Base-by-base conservation (phyloP, 2,797 vertebrate genomes). In the Labroides dimidiatus region DNA sequence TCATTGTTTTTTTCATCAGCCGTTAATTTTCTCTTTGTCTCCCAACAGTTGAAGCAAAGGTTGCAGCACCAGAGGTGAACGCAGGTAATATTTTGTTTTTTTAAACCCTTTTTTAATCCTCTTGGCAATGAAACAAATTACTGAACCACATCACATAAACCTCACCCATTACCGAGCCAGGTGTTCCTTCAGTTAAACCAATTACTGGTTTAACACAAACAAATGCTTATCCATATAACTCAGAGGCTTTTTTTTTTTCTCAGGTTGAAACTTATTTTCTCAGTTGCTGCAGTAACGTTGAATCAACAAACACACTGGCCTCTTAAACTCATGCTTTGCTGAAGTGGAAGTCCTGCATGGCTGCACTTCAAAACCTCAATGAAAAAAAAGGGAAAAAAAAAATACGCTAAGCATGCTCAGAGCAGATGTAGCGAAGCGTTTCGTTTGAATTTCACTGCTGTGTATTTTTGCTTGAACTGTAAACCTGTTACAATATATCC, bases 11-110 rank as follows among this genome's bases (percentile, higher is more conserved):
- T 51, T 13, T 10, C 10, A 41, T 44, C 15, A 21, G 58, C 15
- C 17, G 11, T 11, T 19, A 27, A 36, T 56, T 14, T 63, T 16
- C 44, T 70, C 19, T 72, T 71, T 75, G 47, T 75, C 52, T 72
- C 1, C 33, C 49, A 33, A 45, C 71, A 75, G 57, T 21, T 64
- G 11, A 52, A 4, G n/a, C 0, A 0, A 47, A 10, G 0, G 0
- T 0, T 0, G 14, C 0, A 6, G 17, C 0, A n/a, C 20, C 44
- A 7, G 0, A 54, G 0, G 3, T n/a, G 2, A 5, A 48, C 3
- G 0, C 8, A 54, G 82, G 79, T 85, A 69, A 55, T 44, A 13
- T 6, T 8, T 20, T 50, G 23, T n/a, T 20, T 30, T 14, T 15
- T 64, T 37, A 0, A 13, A 57, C 13, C 45, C 1, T 36, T 58